These are phyloP conservation scores for Drosophila paramelanica DNA, from an alignment of 2,888 invertebrate genomes.

Conservation along the genomic window DNA sequence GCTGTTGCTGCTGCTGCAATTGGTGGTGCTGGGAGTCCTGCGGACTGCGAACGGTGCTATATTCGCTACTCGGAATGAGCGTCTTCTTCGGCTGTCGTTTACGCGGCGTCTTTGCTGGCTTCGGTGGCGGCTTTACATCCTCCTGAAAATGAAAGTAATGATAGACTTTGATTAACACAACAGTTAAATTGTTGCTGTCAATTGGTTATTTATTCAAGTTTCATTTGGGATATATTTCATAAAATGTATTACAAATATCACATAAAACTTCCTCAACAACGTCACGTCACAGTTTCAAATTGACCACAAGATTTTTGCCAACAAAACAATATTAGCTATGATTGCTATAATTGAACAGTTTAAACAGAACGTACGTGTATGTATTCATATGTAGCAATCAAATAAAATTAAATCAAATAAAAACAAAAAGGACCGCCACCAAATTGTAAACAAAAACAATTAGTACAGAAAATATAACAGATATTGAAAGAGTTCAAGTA, in stretches of 20 bases:
- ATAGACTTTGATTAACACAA: constrained; percentile 23
- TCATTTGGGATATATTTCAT: constrained; percentile 28
- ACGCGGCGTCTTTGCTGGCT: constrained; percentile 83
- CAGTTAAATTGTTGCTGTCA: constrained; percentile 15
- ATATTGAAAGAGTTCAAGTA: constrained; percentile 12
- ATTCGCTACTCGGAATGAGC: constrained; percentile 79
- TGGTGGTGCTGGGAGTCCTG: constrained; percentile 78
- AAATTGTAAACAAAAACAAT: constrained; percentile 18
- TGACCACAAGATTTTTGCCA: constrained; percentile 57
- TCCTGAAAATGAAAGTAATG: constrained; percentile 71
- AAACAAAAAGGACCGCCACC: constrained; percentile 33
- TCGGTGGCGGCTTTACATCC: constrained; percentile 79
- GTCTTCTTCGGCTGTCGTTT: constrained; percentile 84
- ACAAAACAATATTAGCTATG: constrained; percentile 32
- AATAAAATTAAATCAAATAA: constrained; percentile 25
- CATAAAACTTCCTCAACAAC: constrained; percentile 74
- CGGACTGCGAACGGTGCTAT: constrained; percentile 78
- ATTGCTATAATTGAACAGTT: constrained; percentile 24
- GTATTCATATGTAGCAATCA: constrained; percentile 34
- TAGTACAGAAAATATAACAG: constrained; percentile 16
- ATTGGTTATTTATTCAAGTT: constrained; percentile 14
- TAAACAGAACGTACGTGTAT: constrained; percentile 31
- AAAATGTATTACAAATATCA: constrained; percentile 36
- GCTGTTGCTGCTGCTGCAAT: constrained; percentile 79
- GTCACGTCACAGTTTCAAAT: constrained; percentile 84